These are phyloP conservation scores for Tauraco erythrolophus DNA, from an alignment of 2,113 vertebrate species.

Conservation along the genomic window DNA sequence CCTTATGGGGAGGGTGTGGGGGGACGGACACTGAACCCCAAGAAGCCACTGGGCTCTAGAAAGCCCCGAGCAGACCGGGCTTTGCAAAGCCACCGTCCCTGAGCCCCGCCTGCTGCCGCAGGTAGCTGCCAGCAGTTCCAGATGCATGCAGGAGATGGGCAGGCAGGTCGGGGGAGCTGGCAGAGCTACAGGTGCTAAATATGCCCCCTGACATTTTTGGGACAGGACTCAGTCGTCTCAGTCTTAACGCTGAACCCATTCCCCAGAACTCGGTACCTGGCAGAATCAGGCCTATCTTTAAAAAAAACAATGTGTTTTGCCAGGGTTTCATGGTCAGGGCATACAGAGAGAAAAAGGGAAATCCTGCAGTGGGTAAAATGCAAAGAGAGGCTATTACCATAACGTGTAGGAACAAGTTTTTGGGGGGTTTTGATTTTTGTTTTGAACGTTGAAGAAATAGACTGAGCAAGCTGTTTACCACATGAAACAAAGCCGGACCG, in stretches of 20 bases:
- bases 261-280: not conserved
- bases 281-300: not conserved
- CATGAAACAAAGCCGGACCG: slow-evolving; percentile 18
- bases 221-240: not conserved
- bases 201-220: not conserved
- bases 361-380: not conserved
- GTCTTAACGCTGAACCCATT: not conserved
- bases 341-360: not conserved
- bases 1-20: too few species aligned
- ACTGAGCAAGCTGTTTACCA: slow-evolving; percentile 49
- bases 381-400: not conserved
- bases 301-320: not conserved
- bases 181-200: not conserved
- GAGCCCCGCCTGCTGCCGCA: not conserved
- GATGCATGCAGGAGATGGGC: not conserved
- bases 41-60: not conserved
- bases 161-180: not conserved
- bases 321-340: not conserved
- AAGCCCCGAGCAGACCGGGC: not conserved
- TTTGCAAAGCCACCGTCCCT: not conserved
- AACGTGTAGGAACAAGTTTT: not conserved
- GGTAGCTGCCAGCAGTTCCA: not conserved
- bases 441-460: not conserved
- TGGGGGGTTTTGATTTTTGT: slow-evolving; percentile 5
- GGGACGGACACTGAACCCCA: too few species aligned